phyloP scores from a whole-genome alignment of 2,888 invertebrate genomes.

The Ophion slaviceki region DNA sequence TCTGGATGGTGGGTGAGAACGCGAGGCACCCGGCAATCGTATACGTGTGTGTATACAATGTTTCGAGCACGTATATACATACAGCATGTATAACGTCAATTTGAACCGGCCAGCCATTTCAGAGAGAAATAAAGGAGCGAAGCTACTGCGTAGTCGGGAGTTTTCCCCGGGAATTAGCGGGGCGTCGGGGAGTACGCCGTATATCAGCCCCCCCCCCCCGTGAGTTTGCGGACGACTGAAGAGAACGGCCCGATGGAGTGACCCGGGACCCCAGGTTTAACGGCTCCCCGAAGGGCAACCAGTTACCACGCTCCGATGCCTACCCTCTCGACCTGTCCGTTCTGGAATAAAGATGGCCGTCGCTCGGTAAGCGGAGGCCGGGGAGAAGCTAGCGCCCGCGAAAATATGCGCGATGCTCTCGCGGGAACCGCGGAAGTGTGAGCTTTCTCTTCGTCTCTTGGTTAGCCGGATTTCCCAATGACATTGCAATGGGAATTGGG shows the following conservation, averaged over 20 bases:
- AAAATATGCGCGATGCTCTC: slow-evolving; percentile 72
- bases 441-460: slow-evolving; percentile 29
- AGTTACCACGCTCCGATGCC: slow-evolving; percentile 83
- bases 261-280: slow-evolving; percentile 81
- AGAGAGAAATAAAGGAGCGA: slow-evolving; percentile 58
- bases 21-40: slow-evolving; percentile 13
- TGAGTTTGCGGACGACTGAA: slow-evolving; percentile 75
- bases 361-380: slow-evolving; percentile 66
- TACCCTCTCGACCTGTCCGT: slow-evolving; percentile 82
- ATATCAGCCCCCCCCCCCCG: slow-evolving; percentile 71
- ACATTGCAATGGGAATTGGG: slow-evolving; percentile 63
- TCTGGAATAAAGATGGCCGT: slow-evolving; percentile 82
- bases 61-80: not conserved
- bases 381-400: slow-evolving; percentile 66
- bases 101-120: slow-evolving; percentile 52
- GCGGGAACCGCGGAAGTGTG: slow-evolving; percentile 74
- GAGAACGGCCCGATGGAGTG: slow-evolving; percentile 73
- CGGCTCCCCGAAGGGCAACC: slow-evolving; percentile 82
- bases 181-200: slow-evolving; percentile 71
- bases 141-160: slow-evolving; percentile 56
- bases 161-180: slow-evolving; percentile 73
- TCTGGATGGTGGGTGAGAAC: slow-evolving; percentile 21
- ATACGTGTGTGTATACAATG: slow-evolving; percentile 1
- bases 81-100: slow-evolving; percentile 48
- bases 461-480: slow-evolving; percentile 42